Conservation (phyloP, 2,888 invertebrate genomes). For the Phorcus lineatus region DNA sequence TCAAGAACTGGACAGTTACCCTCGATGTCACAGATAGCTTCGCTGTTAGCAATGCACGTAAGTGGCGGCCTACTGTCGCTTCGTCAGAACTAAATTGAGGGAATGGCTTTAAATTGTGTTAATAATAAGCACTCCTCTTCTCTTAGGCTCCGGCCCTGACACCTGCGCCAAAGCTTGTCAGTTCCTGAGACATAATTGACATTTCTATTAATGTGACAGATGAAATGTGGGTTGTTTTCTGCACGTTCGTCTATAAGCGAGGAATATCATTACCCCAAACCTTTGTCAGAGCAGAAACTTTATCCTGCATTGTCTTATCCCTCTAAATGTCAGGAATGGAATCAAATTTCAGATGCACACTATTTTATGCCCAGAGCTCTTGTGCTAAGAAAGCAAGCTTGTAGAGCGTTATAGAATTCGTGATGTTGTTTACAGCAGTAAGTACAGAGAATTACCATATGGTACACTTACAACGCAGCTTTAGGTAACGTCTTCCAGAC, state of each 20-base stretch:
- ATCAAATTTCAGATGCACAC: no score
- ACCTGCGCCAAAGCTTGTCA: slow-evolving; percentile 21
- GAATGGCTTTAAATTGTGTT: slow-evolving; percentile 9
- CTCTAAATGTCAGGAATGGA: no score
- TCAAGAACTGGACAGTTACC: slow-evolving; percentile 35
- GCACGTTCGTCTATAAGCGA: neutral
- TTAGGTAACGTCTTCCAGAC: no score
- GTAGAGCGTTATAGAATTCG: no score
- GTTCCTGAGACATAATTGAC: slow-evolving; percentile 4
- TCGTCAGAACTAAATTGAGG: neutral
- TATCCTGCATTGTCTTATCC: no score
- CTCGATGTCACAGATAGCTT: slow-evolving; percentile 53
- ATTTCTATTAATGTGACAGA: slow-evolving; percentile 8
- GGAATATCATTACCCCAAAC: neutral
- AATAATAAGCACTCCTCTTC: neutral
- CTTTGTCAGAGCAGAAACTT: no score
- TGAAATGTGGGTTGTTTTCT: neutral
- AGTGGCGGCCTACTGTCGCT: slow-evolving; percentile 27
- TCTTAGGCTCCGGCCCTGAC: neutral
- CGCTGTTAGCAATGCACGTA: slow-evolving; percentile 52
- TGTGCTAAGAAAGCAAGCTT: no score
- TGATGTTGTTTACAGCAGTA: no score
- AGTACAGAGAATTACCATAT: no score
- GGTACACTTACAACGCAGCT: no score
- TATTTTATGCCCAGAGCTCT: no score